A percentile compares a stretch with the other conserved stretches of the same genome.
Evolutionary conservation across 2,797 vertebrate species (phyloP).

Genomic region (Craterocephalus amniculus): DNA sequence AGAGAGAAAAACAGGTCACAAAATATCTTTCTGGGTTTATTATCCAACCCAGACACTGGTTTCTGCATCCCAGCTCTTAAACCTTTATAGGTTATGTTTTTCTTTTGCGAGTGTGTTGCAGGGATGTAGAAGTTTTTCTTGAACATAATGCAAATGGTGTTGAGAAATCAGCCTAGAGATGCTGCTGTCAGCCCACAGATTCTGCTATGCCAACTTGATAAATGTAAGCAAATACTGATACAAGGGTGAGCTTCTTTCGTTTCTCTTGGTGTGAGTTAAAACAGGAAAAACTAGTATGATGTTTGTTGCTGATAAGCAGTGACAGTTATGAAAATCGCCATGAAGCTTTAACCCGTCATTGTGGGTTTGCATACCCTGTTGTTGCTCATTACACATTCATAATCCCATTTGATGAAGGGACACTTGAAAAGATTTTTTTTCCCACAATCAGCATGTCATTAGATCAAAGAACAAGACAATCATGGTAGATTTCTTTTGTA

Average conservation of each 20-base stretch:
- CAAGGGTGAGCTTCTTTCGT: too few relatives aligned
- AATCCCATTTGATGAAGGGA: not conserved
- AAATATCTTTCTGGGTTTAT: constrained; percentile 8
- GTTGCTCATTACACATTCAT: constrained; percentile 38
- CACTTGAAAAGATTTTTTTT: constrained; percentile 30
- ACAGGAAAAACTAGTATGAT: too few relatives aligned
- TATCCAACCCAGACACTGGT: too few relatives aligned
- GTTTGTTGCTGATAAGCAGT: too few relatives aligned
- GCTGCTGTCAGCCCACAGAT: too few relatives aligned
- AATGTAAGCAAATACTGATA: too few relatives aligned
- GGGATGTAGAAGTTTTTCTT: constrained; percentile 3
- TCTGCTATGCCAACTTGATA: too few relatives aligned
- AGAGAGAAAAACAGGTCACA: constrained; percentile 13
- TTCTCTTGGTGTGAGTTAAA: too few relatives aligned
- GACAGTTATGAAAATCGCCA: not conserved
- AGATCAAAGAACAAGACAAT: constrained; percentile 2
- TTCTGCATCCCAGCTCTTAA: not conserved
- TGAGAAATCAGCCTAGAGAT: too few relatives aligned
- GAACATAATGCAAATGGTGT: constrained; percentile 14
- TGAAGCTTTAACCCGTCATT: constrained; percentile 15
- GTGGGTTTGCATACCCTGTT: constrained; percentile 33
- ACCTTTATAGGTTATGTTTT: constrained; percentile 1
- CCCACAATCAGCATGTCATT: constrained; percentile 25
- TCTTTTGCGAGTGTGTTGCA: not conserved
- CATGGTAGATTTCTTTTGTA: constrained; percentile 1